phyloP scores from a whole-genome alignment of 1,140 invertebrate species.

The Eumaeus atala region DNA sequence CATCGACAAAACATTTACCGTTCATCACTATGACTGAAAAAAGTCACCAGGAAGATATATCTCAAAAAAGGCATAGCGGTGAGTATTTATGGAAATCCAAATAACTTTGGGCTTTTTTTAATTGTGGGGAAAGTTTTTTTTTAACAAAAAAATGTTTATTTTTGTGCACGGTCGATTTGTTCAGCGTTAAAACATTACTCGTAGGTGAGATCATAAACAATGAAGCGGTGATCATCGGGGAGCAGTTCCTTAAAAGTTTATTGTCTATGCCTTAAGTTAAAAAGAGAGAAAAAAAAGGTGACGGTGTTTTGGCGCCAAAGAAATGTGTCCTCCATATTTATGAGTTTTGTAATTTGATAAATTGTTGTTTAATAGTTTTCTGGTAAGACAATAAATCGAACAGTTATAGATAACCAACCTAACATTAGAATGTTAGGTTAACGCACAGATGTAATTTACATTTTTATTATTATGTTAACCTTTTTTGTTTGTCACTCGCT shows the following conservation, averaged over 20 bases:
- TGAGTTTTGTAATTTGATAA: conserved; percentile 12
- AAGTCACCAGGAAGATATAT: conserved; percentile 64
- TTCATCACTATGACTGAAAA: conserved; percentile 34
- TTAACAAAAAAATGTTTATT: conserved; percentile 54
- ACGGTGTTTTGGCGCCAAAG: neutral
- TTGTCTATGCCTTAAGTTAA: neutral
- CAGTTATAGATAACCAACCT: no score
- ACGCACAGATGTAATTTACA: no score
- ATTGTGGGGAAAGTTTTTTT: conserved; percentile 60
- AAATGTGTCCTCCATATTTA: conserved; percentile 6
- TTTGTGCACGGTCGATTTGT: conserved; percentile 52
- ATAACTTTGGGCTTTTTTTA: conserved; percentile 60
- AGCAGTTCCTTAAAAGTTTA: conserved; percentile 7
- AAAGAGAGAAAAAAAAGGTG: conserved; percentile 1
- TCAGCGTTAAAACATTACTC: conserved; percentile 36
- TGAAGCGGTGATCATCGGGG: conserved; percentile 24
- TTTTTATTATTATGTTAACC: no score
- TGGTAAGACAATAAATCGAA: no score
- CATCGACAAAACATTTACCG: conserved; percentile 19
- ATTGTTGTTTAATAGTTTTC: no score
- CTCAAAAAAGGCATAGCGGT: conserved; percentile 43
- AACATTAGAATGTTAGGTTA: no score
- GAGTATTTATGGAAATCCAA: conserved; percentile 69
- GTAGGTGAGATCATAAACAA: conserved; percentile 15
- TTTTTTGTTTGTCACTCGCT: no score